These are phyloP conservation scores for Atrichornis clamosus DNA, from an alignment of 2,113 vertebrate species.

Conservation along the genomic window DNA sequence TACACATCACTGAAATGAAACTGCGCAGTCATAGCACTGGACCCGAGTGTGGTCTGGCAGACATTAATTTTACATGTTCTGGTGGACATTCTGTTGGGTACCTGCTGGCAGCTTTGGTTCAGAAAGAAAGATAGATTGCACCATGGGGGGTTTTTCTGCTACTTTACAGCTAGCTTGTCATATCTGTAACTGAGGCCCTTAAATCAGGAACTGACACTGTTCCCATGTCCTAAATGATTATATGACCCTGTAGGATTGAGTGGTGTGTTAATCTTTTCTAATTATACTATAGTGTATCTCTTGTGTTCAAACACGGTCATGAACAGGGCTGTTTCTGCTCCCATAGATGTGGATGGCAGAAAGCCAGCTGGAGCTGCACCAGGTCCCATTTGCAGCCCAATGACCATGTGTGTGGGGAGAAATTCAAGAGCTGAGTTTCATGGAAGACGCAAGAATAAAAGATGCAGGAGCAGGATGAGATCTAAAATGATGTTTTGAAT, in stretches of 20 bases:
- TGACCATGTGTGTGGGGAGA: not conserved
- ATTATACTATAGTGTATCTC: not conserved
- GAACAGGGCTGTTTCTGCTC: not conserved
- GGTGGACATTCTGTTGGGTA: not conserved
- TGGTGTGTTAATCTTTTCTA: conserved; percentile 3
- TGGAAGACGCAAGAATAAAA: not conserved
- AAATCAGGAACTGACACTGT: conserved; percentile 14
- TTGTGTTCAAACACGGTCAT: not conserved
- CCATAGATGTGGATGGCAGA: not conserved
- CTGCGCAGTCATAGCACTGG: not conserved
- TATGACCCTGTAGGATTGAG: not conserved
- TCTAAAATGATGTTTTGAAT: not conserved
- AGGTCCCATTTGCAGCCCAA: not conserved
- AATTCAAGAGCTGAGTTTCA: not conserved
- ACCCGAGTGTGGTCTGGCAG: not conserved
- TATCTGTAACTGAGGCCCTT: not conserved
- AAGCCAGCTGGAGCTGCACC: conserved; percentile 28
- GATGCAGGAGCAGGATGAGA: not conserved
- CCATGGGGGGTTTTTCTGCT: not conserved
- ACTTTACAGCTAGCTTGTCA: not conserved
- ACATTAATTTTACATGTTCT: not conserved
- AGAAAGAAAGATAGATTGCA: not conserved
- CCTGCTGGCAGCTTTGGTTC: not conserved
- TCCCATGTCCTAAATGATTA: not conserved
- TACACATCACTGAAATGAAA: not conserved